phyloP scores from a whole-genome alignment of 2,113 vertebrate genomes.

The Sceloporus tristichus region DNA sequence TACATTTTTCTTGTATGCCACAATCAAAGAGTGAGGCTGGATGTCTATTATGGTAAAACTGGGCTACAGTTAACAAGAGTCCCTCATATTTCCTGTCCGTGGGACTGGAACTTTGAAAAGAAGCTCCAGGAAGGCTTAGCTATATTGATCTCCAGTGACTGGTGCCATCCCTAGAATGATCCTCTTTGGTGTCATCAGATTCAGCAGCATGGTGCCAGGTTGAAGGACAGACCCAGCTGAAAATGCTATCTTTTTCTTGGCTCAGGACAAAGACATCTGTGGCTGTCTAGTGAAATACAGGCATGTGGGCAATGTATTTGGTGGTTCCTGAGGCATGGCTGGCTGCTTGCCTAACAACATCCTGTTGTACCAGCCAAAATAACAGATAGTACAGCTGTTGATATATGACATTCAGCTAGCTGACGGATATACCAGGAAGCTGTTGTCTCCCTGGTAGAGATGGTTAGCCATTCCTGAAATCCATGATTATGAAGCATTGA shows the following conservation, averaged over 20 bases:
- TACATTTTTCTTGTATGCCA: neutral
- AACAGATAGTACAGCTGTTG: neutral
- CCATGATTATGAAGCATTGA: too few relatives aligned
- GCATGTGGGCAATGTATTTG: conserved; percentile 44
- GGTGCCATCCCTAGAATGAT: conserved; percentile 18
- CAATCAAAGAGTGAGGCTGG: too few relatives aligned
- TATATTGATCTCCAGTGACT: conserved; percentile 44
- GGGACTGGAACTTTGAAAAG: conserved; percentile 7
- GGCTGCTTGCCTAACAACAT: neutral
- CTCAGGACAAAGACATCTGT: conserved; percentile 58
- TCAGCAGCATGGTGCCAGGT: conserved; percentile 54
- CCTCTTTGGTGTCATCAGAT: conserved; percentile 30
- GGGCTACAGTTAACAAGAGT: neutral
- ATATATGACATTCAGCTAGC: too few relatives aligned
- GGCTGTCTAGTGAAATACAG: conserved; percentile 36
- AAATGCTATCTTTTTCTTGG: conserved; percentile 33
- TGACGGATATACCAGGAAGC: neutral
- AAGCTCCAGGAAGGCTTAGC: conserved; percentile 1
- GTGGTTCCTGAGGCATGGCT: conserved; percentile 12
- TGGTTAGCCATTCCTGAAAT: neutral
- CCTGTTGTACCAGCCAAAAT: neutral
- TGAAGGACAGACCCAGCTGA: conserved; percentile 27
- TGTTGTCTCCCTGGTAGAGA: neutral
- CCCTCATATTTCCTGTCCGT: neutral
- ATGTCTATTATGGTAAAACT: neutral